phyloP scores from a whole-genome alignment of 2,888 invertebrate species.

The Tanypteryx hageni region DNA sequence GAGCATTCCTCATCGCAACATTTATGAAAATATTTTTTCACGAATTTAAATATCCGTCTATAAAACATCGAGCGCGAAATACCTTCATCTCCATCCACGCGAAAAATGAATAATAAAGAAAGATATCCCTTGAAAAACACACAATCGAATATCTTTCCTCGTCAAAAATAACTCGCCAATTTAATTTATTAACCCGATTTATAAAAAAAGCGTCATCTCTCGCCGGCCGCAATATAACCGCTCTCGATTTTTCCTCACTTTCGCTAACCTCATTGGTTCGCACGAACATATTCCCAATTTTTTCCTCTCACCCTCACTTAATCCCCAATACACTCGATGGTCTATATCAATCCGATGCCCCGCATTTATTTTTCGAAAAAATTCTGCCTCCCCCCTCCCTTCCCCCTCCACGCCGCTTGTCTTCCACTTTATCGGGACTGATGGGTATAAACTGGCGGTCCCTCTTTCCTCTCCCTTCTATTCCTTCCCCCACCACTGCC shows the following conservation, averaged over 20 bases:
- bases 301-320: slow-evolving; percentile 2
- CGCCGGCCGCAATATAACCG: neutral
- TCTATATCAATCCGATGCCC: slow-evolving; percentile 58
- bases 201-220: neutral
- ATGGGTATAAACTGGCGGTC: neutral
- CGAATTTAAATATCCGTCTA: neutral
- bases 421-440: slow-evolving; percentile 32
- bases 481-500: neutral
- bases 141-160: neutral
- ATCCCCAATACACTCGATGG: slow-evolving; percentile 53
- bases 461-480: neutral
- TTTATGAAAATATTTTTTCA: neutral
- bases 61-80: neutral
- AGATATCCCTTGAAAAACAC: neutral
- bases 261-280: slow-evolving; percentile 41
- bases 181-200: slow-evolving; percentile 23
- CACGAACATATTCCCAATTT: neutral
- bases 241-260: slow-evolving; percentile 44
- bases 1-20: neutral
- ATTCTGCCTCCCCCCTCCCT: neutral
- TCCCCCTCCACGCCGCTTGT: neutral
- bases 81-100: neutral
- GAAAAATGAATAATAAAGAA: slow-evolving; percentile 8
- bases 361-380: slow-evolving; percentile 40
- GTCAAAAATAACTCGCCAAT: neutral